Conservation (phyloP, 2,113 vertebrate species). For the Nerophis lumbriciformis region DNA sequence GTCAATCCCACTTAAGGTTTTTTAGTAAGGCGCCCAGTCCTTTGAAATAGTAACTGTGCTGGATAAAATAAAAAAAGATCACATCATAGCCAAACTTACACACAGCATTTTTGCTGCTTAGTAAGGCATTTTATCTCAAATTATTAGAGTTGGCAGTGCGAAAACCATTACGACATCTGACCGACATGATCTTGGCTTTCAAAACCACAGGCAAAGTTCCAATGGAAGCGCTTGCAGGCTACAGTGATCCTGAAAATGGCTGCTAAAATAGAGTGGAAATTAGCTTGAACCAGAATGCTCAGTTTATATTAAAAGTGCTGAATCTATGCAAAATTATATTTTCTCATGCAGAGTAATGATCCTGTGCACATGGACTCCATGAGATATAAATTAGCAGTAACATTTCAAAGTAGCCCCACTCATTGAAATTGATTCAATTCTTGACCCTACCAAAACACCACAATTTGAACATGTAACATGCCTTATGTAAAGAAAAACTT, state of each 20-base stretch:
- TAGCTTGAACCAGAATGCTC: constrained; percentile 12
- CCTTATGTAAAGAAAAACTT: no score
- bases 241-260: constrained; percentile 32
- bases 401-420: no score
- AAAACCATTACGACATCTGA: constrained; percentile 47
- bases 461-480: no score
- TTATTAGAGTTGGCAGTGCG: constrained; percentile 33
- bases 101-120: constrained; percentile 21
- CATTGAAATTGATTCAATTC: no score
- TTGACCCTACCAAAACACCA: no score
- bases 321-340: neutral
- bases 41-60: no score
- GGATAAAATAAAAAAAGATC: constrained; percentile 1
- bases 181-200: constrained; percentile 41
- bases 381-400: no score
- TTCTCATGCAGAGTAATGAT: no score
- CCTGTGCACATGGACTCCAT: no score
- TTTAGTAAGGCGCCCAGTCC: no score
- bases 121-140: constrained; percentile 46
- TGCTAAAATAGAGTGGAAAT: constrained; percentile 24
- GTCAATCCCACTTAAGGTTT: no score
- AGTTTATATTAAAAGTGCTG: constrained; percentile 23
- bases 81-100: constrained; percentile 24
- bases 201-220: constrained; percentile 37
- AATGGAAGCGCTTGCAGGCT: constrained; percentile 30